Conservation (phyloP, 2,888 invertebrate genomes). For the Xylota segnis region DNA sequence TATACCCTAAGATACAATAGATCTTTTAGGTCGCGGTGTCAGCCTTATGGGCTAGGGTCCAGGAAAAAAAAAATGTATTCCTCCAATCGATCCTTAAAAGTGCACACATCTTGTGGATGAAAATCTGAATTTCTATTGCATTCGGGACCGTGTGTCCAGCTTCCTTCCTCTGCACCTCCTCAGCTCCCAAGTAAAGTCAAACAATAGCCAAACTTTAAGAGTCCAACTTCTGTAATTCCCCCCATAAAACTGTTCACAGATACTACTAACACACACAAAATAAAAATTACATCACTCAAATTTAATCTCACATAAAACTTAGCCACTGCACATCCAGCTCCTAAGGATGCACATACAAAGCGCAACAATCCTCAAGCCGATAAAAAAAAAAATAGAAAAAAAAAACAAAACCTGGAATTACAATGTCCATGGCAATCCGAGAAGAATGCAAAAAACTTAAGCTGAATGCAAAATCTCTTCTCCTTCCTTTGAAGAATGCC, state of each 20-base stretch:
- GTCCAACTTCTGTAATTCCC: constrained; percentile 9
- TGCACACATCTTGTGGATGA: too few relatives aligned
- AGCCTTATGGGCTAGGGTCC: too few relatives aligned
- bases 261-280: constrained; percentile 21
- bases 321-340: constrained; percentile 35
- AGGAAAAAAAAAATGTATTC: too few relatives aligned
- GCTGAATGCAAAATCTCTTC: constrained; percentile 58
- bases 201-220: too few relatives aligned
- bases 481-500: constrained; percentile 30
- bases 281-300: constrained; percentile 49
- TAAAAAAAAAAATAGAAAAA: constrained; percentile 12
- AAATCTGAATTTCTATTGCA: too few relatives aligned
- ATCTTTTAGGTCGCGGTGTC: too few relatives aligned
- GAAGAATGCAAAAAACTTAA: constrained; percentile 51
- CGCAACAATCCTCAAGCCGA: constrained; percentile 58
- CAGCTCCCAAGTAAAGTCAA: too few relatives aligned
- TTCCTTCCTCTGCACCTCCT: too few relatives aligned
- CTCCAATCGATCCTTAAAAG: too few relatives aligned
- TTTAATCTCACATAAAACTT: constrained; percentile 46
- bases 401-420: constrained; percentile 31
- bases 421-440: constrained; percentile 71
- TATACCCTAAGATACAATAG: too few relatives aligned
- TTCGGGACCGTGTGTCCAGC: too few relatives aligned
- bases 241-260: constrained; percentile 4
- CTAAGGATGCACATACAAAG: constrained; percentile 40